These are phyloP conservation scores for Lissocephala sabroskyi DNA, from an alignment of 2,888 invertebrate species.

Conservation along the genomic window DNA sequence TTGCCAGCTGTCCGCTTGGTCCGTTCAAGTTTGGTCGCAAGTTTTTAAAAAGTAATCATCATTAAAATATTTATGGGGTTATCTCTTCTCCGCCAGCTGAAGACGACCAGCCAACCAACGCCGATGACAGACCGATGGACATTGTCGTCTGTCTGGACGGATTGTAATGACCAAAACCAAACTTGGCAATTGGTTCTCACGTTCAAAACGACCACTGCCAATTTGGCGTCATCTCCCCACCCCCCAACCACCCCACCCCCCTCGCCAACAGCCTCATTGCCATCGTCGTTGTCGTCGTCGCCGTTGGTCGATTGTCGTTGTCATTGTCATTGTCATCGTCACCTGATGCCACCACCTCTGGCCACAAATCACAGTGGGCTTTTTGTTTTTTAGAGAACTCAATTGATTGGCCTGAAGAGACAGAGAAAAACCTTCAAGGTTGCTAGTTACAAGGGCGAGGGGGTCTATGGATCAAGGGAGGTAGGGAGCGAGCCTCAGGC, in stretches of 20 bases:
- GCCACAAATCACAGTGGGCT: no score
- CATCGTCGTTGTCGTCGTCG: constrained; percentile 7
- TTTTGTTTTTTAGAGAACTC: no score
- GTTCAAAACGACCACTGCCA: constrained; percentile 52
- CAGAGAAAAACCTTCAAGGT: no score
- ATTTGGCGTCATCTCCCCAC: constrained; percentile 58
- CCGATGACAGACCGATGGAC: constrained; percentile 19
- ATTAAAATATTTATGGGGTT: constrained; percentile 61
- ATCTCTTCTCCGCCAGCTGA: constrained; percentile 30
- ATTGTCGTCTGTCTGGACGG: constrained; percentile 35
- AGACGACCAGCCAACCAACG: background rate
- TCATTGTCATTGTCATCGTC: constrained; percentile 28
- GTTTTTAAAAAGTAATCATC: constrained; percentile 63
- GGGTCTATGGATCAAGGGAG: no score
- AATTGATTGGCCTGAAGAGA: no score
- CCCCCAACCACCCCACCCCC: constrained; percentile 20
- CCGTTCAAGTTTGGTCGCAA: constrained; percentile 8
- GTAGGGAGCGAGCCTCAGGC: no score
- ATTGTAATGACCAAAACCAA: constrained; percentile 62
- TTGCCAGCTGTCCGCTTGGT: background rate
- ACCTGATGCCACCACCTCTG: background rate
- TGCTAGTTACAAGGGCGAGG: no score
- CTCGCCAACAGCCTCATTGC: constrained; percentile 16
- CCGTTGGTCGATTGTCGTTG: constrained; percentile 13
- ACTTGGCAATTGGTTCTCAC: constrained; percentile 64